Percentiles rank a stretch among this genome's conserved stretches.
Conservation (phyloP, 30 jellyfish, hydroid and myxozoan species). For the Hydra vulgaris region DNA sequence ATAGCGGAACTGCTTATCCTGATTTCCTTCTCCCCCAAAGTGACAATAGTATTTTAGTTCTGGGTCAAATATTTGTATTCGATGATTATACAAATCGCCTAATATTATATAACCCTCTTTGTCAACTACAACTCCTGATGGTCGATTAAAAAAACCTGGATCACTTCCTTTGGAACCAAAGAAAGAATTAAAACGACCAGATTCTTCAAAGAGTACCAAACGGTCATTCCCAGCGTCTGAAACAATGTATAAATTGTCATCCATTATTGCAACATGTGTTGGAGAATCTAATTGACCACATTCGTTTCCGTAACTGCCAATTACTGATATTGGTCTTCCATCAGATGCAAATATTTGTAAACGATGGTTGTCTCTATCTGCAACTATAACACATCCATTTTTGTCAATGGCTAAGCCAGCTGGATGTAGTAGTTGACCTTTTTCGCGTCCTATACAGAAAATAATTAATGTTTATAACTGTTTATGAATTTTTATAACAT, state of each 20-base stretch:
- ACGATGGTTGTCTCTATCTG: constrained; percentile 86
- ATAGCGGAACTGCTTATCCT: constrained; percentile 52
- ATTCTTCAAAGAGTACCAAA: constrained; percentile 40
- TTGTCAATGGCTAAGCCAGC: constrained; percentile 83
- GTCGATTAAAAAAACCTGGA: constrained; percentile 60
- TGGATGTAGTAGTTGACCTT: constrained; percentile 74
- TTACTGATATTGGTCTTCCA: constrained; percentile 52
- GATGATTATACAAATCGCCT: constrained; percentile 67
- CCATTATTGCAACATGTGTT: constrained; percentile 76
- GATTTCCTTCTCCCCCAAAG: constrained; percentile 71
- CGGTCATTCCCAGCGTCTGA: constrained; percentile 91
- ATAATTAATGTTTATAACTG: background rate
- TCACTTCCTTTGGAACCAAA: constrained; percentile 70
- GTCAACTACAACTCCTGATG: constrained; percentile 81
- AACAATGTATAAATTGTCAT: constrained; percentile 56
- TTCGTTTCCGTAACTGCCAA: constrained; percentile 59
- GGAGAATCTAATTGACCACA: constrained; percentile 62
- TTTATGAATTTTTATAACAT: too few relatives aligned
- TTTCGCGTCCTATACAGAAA: constrained; percentile 40
- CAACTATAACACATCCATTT: constrained; percentile 63
- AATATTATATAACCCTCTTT: constrained; percentile 74
- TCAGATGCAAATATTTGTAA: constrained; percentile 70
- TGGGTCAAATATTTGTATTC: constrained; percentile 68
- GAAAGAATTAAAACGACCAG: constrained; percentile 31
- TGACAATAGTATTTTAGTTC: constrained; percentile 38